Evolutionary conservation across 2,888 invertebrate species (phyloP).

Genomic region (Drosophila mayaguana): DNA sequence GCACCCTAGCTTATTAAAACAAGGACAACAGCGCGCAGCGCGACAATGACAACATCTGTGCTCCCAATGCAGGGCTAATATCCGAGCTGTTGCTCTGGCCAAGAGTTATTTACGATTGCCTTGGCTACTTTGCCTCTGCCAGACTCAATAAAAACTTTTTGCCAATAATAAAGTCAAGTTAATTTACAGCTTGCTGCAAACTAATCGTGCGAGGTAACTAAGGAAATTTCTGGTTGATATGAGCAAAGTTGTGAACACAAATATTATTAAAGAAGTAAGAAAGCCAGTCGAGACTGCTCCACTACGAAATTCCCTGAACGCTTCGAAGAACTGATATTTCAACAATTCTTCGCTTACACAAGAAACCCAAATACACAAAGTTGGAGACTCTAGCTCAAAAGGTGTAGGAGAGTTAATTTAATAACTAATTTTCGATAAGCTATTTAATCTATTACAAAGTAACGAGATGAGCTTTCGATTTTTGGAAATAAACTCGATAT

Average conservation of each 20-base stretch:
- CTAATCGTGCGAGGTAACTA: neutral
- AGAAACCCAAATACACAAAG: too few species aligned
- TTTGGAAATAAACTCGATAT: too few species aligned
- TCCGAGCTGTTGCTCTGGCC: conserved; percentile 22
- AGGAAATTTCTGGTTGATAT: neutral
- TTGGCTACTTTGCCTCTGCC: conserved; percentile 9
- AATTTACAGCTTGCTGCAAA: conserved; percentile 18
- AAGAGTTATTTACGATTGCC: neutral
- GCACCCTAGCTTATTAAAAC: conserved; percentile 74
- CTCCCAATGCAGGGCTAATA: conserved; percentile 59
- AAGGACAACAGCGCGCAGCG: conserved; percentile 50
- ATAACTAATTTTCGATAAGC: too few species aligned
- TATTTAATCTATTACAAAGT: too few species aligned
- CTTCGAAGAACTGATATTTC: too few species aligned
- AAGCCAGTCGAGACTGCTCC: too few species aligned
- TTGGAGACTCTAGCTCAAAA: too few species aligned
- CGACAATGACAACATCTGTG: conserved; percentile 68
- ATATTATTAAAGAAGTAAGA: too few species aligned
- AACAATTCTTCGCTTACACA: too few species aligned
- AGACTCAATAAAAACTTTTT: conserved; percentile 31
- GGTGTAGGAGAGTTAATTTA: too few species aligned
- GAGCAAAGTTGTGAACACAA: neutral
- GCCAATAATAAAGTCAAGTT: conserved; percentile 1
- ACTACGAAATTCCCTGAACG: too few species aligned
- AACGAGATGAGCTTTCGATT: too few species aligned